phyloP scores from a whole-genome alignment of 2,797 vertebrate genomes.

The Cynodonichthys magdalenae region DNA sequence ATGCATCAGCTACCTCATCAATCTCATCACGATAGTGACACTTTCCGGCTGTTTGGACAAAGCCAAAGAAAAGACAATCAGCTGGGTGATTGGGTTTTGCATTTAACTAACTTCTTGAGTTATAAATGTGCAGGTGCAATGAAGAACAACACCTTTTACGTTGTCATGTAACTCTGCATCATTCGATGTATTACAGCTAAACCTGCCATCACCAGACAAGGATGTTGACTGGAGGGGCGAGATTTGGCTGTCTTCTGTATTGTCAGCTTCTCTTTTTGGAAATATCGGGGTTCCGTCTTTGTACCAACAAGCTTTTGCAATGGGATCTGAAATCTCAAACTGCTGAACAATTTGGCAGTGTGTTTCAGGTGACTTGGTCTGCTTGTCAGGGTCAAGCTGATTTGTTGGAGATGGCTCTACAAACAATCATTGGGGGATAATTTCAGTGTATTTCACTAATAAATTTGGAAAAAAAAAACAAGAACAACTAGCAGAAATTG shows the following conservation, averaged over 20 bases:
- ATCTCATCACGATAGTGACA: conserved; percentile 86
- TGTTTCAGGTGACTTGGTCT: conserved; percentile 60
- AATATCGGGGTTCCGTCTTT: conserved; percentile 85
- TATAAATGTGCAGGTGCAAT: conserved; percentile 66
- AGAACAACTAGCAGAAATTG: conserved; percentile 40
- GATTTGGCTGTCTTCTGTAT: conserved; percentile 75
- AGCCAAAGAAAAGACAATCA: conserved; percentile 87
- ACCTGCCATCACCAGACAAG: conserved; percentile 76
- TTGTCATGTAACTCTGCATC: conserved; percentile 81
- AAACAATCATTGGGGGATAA: conserved; percentile 67
- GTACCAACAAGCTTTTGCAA: conserved; percentile 84
- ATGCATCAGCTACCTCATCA: conserved; percentile 80
- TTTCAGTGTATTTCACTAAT: conserved; percentile 46
- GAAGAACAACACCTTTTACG: conserved; percentile 86
- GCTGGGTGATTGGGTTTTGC: conserved; percentile 64
- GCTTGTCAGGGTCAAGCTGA: conserved; percentile 70
- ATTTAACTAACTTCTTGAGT: conserved; percentile 66
- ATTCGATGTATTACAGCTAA: conserved; percentile 70
- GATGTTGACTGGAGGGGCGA: conserved; percentile 72
- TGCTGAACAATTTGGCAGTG: conserved; percentile 81
- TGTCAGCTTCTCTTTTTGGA: conserved; percentile 71
- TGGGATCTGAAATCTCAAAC: conserved; percentile 86
- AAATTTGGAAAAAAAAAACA: conserved; percentile 30
- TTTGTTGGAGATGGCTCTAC: conserved; percentile 73
- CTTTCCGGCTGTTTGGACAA: conserved; percentile 82